Conservation (phyloP, 2,113 vertebrate species). For the Charina bottae region DNA sequence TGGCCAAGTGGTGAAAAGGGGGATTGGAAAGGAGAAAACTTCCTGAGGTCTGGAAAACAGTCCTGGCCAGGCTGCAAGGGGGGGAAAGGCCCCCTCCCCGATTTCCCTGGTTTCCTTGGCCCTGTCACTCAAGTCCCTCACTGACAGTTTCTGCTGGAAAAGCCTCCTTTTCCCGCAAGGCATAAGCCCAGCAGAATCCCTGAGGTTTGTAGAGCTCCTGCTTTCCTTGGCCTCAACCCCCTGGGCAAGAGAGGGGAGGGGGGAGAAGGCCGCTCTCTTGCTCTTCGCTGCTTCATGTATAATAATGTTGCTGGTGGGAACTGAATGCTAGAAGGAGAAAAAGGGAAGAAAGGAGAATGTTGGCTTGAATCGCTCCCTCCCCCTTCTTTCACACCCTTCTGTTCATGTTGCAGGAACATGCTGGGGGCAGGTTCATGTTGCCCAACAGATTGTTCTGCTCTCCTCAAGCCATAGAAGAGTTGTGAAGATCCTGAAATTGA, state of each 20-base stretch:
- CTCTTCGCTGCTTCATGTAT: constrained; percentile 34
- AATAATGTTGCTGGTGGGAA: constrained; percentile 22
- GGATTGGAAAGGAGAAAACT: neutral
- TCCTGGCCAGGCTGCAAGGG: no score
- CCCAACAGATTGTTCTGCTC: constrained; percentile 68
- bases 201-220: neutral
- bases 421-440: constrained; percentile 54
- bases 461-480: constrained; percentile 76
- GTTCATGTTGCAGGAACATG: constrained; percentile 60
- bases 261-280: neutral
- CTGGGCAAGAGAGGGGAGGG: no score
- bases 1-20: neutral
- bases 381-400: constrained; percentile 48
- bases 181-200: fast-evolving
- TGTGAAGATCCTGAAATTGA: constrained; percentile 80
- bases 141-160: neutral
- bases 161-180: neutral
- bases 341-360: constrained; percentile 36
- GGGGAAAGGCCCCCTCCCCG: no score
- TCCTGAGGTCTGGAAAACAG: no score
- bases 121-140: no score
- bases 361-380: no score
- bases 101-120: neutral
- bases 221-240: neutral
- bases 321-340: constrained; percentile 46